phyloP scores from a whole-genome alignment of 1,140 invertebrate genomes.

The Hormaphis cornu region DNA sequence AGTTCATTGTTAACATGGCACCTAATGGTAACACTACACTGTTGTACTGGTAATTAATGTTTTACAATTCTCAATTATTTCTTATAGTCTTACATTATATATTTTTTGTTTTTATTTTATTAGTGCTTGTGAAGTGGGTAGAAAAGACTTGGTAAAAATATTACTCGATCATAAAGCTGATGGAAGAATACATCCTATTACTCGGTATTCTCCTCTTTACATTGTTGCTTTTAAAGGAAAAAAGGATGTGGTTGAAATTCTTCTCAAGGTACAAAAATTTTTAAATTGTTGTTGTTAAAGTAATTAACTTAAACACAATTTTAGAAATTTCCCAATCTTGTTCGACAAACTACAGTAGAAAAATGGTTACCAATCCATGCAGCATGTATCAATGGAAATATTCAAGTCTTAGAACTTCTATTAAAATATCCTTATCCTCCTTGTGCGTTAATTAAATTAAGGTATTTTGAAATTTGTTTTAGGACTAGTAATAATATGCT shows the following conservation, averaged over 20 bases:
- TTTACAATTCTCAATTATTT: background rate
- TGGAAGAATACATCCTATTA: conserved; percentile 74
- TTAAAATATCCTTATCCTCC: conserved; percentile 75
- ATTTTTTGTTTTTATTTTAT: conserved; percentile 35
- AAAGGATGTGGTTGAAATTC: conserved; percentile 65
- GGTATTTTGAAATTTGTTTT: conserved; percentile 44
- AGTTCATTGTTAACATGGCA: conserved; percentile 71
- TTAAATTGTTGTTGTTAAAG: background rate
- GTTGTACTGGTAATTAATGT: conserved; percentile 57
- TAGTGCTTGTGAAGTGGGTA: conserved; percentile 72
- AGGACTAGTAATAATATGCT: background rate
- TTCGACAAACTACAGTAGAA: conserved; percentile 74
- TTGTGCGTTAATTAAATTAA: conserved; percentile 55
- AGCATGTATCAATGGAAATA: conserved; percentile 78
- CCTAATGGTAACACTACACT: conserved; percentile 76
- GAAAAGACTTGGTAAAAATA: conserved; percentile 65
- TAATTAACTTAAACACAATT: conserved; percentile 35
- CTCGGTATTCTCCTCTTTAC: conserved; percentile 85
- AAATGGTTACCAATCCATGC: conserved; percentile 87
- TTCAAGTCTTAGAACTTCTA: conserved; percentile 62
- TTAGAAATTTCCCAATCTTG: conserved; percentile 53
- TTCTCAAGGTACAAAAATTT: conserved; percentile 49
- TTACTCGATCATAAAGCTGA: conserved; percentile 75
- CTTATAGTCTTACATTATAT: background rate
- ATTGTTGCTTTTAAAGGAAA: conserved; percentile 80